Evolutionary conservation across 2,888 invertebrate genomes (phyloP), one percentile per base, ranked within the genome.

Genomic region (Pammene aurita): DNA sequence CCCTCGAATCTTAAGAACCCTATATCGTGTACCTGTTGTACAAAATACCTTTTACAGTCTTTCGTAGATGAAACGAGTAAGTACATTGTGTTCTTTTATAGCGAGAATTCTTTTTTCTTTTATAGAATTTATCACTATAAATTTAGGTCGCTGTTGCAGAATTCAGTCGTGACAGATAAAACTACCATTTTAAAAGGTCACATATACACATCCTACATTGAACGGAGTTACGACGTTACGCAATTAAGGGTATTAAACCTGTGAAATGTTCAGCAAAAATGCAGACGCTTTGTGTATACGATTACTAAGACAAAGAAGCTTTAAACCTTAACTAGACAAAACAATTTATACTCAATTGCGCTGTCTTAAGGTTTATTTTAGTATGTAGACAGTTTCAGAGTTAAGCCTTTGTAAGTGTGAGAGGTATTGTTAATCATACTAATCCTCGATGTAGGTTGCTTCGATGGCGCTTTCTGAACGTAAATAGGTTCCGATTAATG

Each of bases 251-350:
- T 18, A 41, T 41, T 62, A 62, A 52, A 62, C 62, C 62, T 62
- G 62, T 62, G 62, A 62, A 62, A 62, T 62, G 62, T 62, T 50
- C 41, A 62, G 62, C 61, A 60, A 62, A 58, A 62, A 62, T 50
- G 62, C 62, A 50, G 38, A 41, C 41, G 52, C 61, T 62, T 52
- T 62, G 62, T 62, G 62, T 38, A 62, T 62, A 18, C 41, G 13
- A 16, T 26, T 16, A 26, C n/a, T 52, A 41, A 18, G 5, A 38
- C 62, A 62, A 52, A 52, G 41, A 6, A 52, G 50, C 41, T 50
- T 18, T 11, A 52, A 52, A 10, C 9, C 6, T 50, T 38, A 52
- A 41, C n/a, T 2, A 2, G 5, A 9, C 18, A 48, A n/a, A 18
- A 7, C 18, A 41, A 10, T 62, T 38, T 16, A 50, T 10, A 16